Conservation (phyloP, 1,140 invertebrate species). For the Bombus turneri region DNA sequence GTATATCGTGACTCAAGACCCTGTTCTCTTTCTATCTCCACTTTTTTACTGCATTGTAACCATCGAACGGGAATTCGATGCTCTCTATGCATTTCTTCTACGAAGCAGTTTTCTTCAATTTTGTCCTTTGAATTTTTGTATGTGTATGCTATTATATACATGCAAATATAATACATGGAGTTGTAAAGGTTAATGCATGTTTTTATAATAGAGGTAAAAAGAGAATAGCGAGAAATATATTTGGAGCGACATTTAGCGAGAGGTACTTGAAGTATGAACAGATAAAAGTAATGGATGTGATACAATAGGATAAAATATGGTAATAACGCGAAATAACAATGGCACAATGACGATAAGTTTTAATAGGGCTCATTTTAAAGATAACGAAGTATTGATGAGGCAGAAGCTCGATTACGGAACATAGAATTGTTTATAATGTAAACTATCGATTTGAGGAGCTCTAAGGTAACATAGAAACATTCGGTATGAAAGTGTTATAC, state of each 20-base stretch:
- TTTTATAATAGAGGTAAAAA: not conserved
- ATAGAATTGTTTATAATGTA: not conserved
- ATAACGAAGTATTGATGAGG: not conserved
- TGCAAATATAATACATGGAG: not conserved
- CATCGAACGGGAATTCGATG: not conserved
- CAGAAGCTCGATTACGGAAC: not conserved
- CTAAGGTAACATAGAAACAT: not conserved
- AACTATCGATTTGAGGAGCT: not conserved
- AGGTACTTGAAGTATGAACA: not conserved
- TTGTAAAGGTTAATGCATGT: not conserved
- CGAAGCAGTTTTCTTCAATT: not conserved
- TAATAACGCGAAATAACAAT: not conserved
- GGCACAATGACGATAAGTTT: not conserved
- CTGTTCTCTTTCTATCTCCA: not conserved
- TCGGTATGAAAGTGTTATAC: not conserved
- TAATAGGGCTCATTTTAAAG: not conserved
- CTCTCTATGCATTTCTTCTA: not conserved
- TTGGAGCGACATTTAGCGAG: not conserved
- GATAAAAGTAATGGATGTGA: not conserved
- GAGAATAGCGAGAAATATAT: not conserved
- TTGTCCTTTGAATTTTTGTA: not conserved
- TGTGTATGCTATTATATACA: not conserved
- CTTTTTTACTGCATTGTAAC: constrained; percentile 4
- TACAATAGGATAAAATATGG: not conserved
- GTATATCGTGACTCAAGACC: not conserved